Percentiles rank a stretch among this genome's conserved stretches.
Conservation (phyloP, 2,888 invertebrate genomes). For the Brachylomia viminalis region DNA sequence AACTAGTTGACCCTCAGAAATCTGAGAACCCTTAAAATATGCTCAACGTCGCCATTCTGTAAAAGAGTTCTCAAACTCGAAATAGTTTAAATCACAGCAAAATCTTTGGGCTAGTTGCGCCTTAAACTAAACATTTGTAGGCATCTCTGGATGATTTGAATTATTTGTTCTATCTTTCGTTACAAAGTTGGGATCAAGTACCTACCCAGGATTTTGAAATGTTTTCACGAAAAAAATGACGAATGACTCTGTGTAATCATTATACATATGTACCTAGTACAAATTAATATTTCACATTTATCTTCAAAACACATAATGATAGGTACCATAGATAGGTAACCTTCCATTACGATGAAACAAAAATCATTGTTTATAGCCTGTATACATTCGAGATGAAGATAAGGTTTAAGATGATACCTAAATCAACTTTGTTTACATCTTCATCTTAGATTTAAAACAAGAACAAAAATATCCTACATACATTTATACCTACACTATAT, state of each 20-base stretch:
- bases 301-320: background rate
- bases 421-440: background rate
- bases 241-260: background rate
- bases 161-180: conserved; percentile 10
- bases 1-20: conserved; percentile 12
- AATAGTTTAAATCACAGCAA: conserved; percentile 37
- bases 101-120: conserved; percentile 18
- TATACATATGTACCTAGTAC: background rate
- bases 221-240: background rate
- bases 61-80: conserved; percentile 17
- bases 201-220: background rate
- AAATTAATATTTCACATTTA: background rate
- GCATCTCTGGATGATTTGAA: background rate
- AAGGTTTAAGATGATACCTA: background rate
- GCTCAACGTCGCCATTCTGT: conserved; percentile 1
- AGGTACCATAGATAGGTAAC: background rate
- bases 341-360: background rate
- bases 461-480: background rate
- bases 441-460: background rate
- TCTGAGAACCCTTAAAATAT: conserved; percentile 17
- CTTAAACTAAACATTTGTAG: conserved; percentile 24
- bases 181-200: background rate
- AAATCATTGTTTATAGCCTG: conserved; percentile 4
- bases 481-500: background rate
- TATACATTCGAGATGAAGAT: background rate